phyloP scores from a whole-genome alignment of 2,888 invertebrate species.

The Endomychus coccineus region DNA sequence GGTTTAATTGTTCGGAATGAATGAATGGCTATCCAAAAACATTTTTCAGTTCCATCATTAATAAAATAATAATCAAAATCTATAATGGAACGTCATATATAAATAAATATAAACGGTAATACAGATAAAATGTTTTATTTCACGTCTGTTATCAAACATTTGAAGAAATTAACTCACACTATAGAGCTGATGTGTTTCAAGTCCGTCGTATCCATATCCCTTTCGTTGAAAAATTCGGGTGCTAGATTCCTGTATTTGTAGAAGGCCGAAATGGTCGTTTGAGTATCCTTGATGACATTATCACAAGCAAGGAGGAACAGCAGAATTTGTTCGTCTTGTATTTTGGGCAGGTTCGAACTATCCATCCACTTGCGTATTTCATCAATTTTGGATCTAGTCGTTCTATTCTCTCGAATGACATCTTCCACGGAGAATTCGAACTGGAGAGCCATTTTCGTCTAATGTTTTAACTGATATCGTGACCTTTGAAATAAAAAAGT shows the following conservation, averaged over 20 bases:
- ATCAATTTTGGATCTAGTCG: slow-evolving; percentile 24
- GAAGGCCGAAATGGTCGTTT: slow-evolving; percentile 56
- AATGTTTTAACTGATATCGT: too few relatives aligned
- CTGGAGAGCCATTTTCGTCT: too few relatives aligned
- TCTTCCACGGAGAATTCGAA: background rate
- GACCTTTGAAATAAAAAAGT: too few relatives aligned
- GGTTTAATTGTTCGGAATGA: too few relatives aligned
- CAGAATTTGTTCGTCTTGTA: slow-evolving; percentile 55
- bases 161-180: background rate
- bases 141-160: background rate
- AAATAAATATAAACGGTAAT: too few relatives aligned
- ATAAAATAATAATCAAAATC: too few relatives aligned
- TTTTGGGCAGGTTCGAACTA: slow-evolving; percentile 27
- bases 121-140: slow-evolving; percentile 1
- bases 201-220: background rate
- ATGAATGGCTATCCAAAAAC: too few relatives aligned
- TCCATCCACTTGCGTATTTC: slow-evolving; percentile 31
- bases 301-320: slow-evolving; percentile 61
- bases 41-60: too few relatives aligned
- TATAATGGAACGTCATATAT: too few relatives aligned
- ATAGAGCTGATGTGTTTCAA: background rate
- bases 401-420: background rate
- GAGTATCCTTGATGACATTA: slow-evolving; percentile 51
- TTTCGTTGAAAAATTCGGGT: background rate
- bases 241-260: slow-evolving; percentile 39